Percentiles rank a stretch among this genome's conserved stretches.
Conservation (phyloP, 2,888 invertebrate species). For the Stramonita haemastoma region DNA sequence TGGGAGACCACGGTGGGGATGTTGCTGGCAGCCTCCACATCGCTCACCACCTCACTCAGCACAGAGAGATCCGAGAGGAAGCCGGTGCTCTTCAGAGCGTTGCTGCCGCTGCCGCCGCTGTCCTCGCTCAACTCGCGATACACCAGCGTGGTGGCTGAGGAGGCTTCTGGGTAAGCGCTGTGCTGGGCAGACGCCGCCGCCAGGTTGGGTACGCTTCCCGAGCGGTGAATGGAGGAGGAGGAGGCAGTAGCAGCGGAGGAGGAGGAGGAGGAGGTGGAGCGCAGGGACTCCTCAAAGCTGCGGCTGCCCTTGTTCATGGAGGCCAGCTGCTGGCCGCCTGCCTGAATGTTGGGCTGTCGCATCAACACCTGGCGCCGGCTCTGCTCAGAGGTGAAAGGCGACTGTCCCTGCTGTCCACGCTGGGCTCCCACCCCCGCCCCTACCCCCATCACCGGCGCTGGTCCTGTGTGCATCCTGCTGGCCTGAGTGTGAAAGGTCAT, state of each 20-base stretch:
- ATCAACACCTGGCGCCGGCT: constrained; percentile 8
- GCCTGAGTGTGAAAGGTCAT: not conserved
- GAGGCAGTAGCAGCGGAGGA: not conserved
- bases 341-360: not conserved
- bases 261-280: not conserved
- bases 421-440: not conserved
- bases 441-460: not conserved
- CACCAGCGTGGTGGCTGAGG: not conserved
- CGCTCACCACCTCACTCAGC: not conserved
- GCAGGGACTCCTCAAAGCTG: constrained; percentile 15
- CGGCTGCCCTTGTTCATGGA: constrained; percentile 29
- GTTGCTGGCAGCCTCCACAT: not conserved
- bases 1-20: constrained; percentile 14
- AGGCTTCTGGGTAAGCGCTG: not conserved
- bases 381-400: too few species aligned
- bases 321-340: not conserved
- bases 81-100: not conserved
- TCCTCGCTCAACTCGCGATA: constrained; percentile 8
- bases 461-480: not conserved
- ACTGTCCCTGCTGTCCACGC: not conserved
- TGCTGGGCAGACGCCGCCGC: not conserved
- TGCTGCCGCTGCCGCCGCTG: too few species aligned
- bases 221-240: not conserved
- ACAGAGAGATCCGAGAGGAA: not conserved
- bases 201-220: constrained; percentile 33